Evolutionary conservation across 2,797 vertebrate species (phyloP).

Genomic region (Sparidentex hasta): DNA sequence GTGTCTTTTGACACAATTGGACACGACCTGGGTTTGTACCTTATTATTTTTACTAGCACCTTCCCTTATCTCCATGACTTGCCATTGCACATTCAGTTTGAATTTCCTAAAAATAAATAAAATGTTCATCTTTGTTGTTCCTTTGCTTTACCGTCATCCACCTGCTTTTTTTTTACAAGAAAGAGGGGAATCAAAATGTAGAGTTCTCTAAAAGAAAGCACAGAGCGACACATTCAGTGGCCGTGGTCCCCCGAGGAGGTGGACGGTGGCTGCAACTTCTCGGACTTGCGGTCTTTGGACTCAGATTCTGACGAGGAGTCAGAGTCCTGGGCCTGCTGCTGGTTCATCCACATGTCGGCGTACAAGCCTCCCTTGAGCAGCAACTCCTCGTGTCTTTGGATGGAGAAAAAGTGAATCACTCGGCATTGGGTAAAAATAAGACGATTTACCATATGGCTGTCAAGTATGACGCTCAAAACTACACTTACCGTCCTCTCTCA

Average conservation of each 20-base stretch:
- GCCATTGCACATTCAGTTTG: slow-evolving; percentile 24
- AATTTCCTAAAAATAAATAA: slow-evolving; percentile 41
- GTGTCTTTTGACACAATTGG: background rate
- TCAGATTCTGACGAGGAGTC: slow-evolving; percentile 85
- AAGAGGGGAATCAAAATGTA: background rate
- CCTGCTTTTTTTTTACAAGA: background rate
- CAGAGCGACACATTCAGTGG: slow-evolving; percentile 50
- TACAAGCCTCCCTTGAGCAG: slow-evolving; percentile 91
- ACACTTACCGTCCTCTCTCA: slow-evolving; percentile 91
- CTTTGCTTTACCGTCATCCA: background rate
- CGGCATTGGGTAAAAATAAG: background rate
- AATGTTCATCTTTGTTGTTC: background rate
- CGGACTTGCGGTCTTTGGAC: slow-evolving; percentile 84
- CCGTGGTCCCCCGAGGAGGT: slow-evolving; percentile 57
- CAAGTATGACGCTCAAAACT: background rate
- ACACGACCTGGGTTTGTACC: background rate
- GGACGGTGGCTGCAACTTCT: slow-evolving; percentile 87
- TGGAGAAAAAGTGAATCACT: slow-evolving; percentile 9
- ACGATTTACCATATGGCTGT: rapidly evolving
- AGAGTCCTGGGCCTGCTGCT: slow-evolving; percentile 85
- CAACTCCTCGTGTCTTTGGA: slow-evolving; percentile 91
- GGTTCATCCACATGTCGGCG: slow-evolving; percentile 93
- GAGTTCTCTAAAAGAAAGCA: slow-evolving; percentile 13
- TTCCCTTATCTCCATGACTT: slow-evolving; percentile 4
- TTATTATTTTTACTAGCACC: slow-evolving; percentile 19